Base-by-base conservation (phyloP, 2,888 invertebrate genomes). In the Boloria euphrosyne region DNA sequence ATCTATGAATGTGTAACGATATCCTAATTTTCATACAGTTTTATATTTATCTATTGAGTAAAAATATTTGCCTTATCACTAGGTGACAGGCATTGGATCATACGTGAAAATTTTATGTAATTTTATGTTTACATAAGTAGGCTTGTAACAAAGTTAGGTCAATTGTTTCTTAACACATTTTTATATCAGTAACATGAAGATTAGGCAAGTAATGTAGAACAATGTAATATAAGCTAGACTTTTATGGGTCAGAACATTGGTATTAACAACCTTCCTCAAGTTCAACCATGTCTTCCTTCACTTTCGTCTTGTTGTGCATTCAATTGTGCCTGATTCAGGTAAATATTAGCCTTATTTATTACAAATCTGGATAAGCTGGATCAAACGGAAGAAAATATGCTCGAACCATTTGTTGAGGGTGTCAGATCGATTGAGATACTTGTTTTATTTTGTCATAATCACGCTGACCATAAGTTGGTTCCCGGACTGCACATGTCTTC, bases 131-230 rank as follows among this genome's bases (percentile, higher is more conserved):
- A 22, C 18, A 43, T 6, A 22, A 47, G 16, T 47, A 38, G 16
- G 43, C 13, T 54, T 14, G n/a, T 47, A n/a, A 3, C 14, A n/a
- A 38, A 57, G 62, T 62, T 66, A 38, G 18, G 53, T 54, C 22
- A 63, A 54, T 22, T 53, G 27, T 63, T 67, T 64, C 50, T 13
- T 10, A 38, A n/a, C 31, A 50, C 4, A 52, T 22, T 31, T 52
- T 62, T 38, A 55, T 55, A 49, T 62, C n/a, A n/a, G 38, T 31
- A 16, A 16, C 10, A 44, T 38, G 16, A 18, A 1, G n/a, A 43
- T 63, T 57, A 3, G 1, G 22, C 22, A 50, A 18, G 16, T 3
- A 52, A 52, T 52, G 10, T 3, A 1, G 18, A 49, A 38, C n/a
- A 3, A 18, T n/a, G 13, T 18, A 18, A 13, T 62, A 62, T 62